Evolutionary conservation across 1,140 invertebrate species (phyloP).

Genomic region (Odontomachus brunneus): DNA sequence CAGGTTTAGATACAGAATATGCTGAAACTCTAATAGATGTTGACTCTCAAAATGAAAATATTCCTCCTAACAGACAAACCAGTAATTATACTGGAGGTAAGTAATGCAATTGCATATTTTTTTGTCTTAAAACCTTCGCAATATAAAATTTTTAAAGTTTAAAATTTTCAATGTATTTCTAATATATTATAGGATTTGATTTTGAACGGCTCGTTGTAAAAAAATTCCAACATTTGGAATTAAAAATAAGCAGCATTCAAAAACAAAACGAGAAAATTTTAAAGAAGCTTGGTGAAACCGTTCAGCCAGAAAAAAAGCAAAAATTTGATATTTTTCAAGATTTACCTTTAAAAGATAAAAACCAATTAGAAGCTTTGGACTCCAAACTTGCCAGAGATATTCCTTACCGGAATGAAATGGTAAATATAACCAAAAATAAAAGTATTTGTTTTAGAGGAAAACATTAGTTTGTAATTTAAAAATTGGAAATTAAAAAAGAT

Average conservation of each 20-base stretch:
- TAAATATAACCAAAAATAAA: background rate
- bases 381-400: background rate
- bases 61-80: too few species aligned
- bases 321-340: conserved; percentile 6
- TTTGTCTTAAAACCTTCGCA: too few species aligned
- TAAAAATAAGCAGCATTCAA: background rate
- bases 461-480: background rate
- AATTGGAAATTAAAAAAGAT: too few species aligned
- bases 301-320: background rate
- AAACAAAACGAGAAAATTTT: background rate
- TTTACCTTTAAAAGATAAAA: background rate
- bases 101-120: too few species aligned
- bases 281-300: background rate
- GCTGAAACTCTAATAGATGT: too few species aligned
- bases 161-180: background rate
- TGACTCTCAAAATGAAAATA: too few species aligned
- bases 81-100: too few species aligned
- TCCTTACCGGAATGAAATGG: background rate
- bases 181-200: background rate
- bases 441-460: background rate
- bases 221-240: conserved; percentile 1
- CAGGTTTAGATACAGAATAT: too few species aligned
- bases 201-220: background rate
- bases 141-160: too few species aligned
- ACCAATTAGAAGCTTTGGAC: background rate